Conservation (phyloP, 2,888 invertebrate species). For the Uloborus plumipes region DNA sequence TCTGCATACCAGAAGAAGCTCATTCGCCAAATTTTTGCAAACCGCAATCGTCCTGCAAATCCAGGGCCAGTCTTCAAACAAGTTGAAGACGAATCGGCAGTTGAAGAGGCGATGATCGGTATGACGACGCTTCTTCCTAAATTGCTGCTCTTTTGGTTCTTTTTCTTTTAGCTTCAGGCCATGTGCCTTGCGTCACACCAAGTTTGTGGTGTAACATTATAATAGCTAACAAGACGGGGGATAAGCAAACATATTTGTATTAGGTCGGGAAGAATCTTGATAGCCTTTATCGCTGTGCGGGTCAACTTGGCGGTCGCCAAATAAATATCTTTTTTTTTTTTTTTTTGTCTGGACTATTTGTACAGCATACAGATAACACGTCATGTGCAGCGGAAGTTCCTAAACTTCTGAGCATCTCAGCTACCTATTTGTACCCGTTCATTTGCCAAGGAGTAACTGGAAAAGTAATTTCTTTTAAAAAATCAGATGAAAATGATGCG, state of each 20-base stretch:
- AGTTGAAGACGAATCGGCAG: conserved; percentile 57
- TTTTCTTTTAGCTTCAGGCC: conserved; percentile 26
- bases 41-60: background rate
- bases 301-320: conserved; percentile 59
- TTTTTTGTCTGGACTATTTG: no score
- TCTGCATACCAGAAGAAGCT: background rate
- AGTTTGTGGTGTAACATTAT: conserved; percentile 31
- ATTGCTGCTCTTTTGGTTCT: conserved; percentile 36
- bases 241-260: conserved; percentile 62
- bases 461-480: no score
- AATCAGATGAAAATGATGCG: no score
- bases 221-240: conserved; percentile 32
- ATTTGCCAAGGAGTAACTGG: no score
- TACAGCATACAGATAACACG: no score
- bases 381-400: no score
- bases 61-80: conserved; percentile 48
- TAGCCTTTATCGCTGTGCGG: conserved; percentile 57
- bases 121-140: conserved; percentile 61
- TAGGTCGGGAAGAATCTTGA: conserved; percentile 45
- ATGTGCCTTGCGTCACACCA: conserved; percentile 50
- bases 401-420: no score
- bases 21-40: conserved; percentile 11
- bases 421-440: no score
- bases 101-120: conserved; percentile 62
- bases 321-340: no score